A percentile compares a stretch with the other conserved stretches of the same genome.
Evolutionary conservation across 2,113 vertebrate species (phyloP).

Genomic region (Trochalopteron elliotii): DNA sequence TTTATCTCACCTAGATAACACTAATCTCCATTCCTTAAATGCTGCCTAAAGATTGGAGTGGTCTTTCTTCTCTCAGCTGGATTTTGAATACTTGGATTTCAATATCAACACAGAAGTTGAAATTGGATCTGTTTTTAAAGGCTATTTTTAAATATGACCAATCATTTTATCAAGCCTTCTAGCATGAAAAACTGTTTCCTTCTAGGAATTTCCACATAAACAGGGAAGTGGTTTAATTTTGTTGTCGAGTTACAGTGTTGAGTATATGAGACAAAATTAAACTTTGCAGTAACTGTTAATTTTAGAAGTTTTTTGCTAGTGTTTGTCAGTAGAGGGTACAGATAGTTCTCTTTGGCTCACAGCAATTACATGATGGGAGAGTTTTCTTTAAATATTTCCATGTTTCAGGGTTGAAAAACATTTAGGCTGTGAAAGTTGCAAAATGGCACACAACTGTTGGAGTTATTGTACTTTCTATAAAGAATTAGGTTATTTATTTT

Average conservation of each 20-base stretch:
- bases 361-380: slow-evolving; percentile 4
- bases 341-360: slow-evolving; percentile 44
- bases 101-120: neutral
- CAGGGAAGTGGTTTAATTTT: slow-evolving; percentile 24
- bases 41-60: neutral
- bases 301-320: slow-evolving; percentile 32
- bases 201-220: slow-evolving; percentile 38
- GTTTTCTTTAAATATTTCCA: neutral
- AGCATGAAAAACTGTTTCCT: neutral
- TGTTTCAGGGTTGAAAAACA: neutral
- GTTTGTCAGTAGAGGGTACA: slow-evolving; percentile 59
- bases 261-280: slow-evolving; percentile 47
- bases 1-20: neutral
- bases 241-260: slow-evolving; percentile 1
- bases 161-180: neutral
- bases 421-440: neutral
- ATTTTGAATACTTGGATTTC: neutral
- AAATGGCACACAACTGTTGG: neutral
- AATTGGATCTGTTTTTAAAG: neutral
- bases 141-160: neutral
- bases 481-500: neutral
- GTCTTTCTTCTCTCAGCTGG: neutral
- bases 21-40: neutral
- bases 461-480: neutral
- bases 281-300: slow-evolving; percentile 56